phyloP scores from a whole-genome alignment of 2,113 vertebrate species.

The Oryzias curvinotus region DNA sequence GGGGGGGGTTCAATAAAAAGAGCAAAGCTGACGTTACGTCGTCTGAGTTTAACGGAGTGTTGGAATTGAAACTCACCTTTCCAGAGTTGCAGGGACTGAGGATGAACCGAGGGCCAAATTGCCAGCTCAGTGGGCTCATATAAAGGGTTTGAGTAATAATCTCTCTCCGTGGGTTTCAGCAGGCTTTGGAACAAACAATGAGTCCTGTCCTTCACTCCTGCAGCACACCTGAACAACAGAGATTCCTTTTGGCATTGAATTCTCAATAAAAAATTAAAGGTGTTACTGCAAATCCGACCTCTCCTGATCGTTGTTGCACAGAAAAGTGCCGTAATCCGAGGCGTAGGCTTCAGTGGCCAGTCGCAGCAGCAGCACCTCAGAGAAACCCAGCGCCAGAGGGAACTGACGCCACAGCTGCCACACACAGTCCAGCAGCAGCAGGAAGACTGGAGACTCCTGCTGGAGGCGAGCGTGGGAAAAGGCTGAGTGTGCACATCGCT shows the following conservation, averaged over 20 bases:
- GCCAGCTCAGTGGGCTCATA: slow-evolving; percentile 77
- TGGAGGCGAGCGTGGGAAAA: slow-evolving; percentile 79
- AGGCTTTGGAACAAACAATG: slow-evolving; percentile 85
- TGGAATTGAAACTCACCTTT: slow-evolving; percentile 71
- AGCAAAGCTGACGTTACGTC: not conserved
- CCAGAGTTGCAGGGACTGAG: slow-evolving; percentile 86
- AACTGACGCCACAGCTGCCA: slow-evolving; percentile 88
- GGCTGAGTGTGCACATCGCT: slow-evolving; percentile 80
- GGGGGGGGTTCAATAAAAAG: slow-evolving; percentile 1
- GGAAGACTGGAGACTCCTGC: slow-evolving; percentile 83
- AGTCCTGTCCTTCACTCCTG: slow-evolving; percentile 78
- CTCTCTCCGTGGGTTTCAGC: slow-evolving; percentile 59
- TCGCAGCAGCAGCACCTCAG: slow-evolving; percentile 80
- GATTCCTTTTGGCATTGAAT: not conserved
- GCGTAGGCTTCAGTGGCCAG: slow-evolving; percentile 82
- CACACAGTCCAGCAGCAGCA: slow-evolving; percentile 88
- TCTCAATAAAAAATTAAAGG: not conserved
- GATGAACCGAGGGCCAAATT: slow-evolving; percentile 87
- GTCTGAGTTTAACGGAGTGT: not conserved
- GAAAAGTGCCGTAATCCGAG: slow-evolving; percentile 85
- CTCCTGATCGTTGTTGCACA: slow-evolving; percentile 85
- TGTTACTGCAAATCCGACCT: slow-evolving; percentile 53
- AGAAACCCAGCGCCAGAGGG: slow-evolving; percentile 82
- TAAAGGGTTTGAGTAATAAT: slow-evolving; percentile 76
- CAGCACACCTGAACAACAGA: slow-evolving; percentile 68